Evolutionary conservation across 2,888 invertebrate genomes (phyloP).

Genomic region (Andrena minutula): DNA sequence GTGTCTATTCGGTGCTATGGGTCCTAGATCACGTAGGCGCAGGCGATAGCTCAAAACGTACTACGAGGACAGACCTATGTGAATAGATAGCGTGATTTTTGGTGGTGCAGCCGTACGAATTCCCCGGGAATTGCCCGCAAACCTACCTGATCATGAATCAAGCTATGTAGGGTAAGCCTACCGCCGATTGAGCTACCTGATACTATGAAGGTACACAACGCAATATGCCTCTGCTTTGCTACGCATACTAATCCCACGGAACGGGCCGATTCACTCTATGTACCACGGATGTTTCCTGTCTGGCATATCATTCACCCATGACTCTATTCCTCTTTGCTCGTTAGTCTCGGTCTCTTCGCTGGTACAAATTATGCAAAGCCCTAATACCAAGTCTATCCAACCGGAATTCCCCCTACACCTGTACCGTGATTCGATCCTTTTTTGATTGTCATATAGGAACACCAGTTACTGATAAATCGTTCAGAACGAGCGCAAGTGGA

Average conservation of each 20-base stretch:
- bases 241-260: constrained; percentile 72
- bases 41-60: constrained; percentile 51
- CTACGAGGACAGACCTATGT: background rate
- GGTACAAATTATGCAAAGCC: background rate
- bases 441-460: no score
- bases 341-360: background rate
- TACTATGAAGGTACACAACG: constrained; percentile 65
- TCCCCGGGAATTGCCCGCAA: constrained; percentile 50
- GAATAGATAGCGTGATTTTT: constrained; percentile 50
- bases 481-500: no score
- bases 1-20: constrained; percentile 7
- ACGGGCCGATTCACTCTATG: constrained; percentile 65
- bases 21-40: constrained; percentile 45
- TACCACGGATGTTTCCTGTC: constrained; percentile 56
- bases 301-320: constrained; percentile 50
- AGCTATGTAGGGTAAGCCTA: constrained; percentile 72
- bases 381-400: constrained; percentile 10
- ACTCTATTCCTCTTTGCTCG: background rate
- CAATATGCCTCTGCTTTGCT: constrained; percentile 69
- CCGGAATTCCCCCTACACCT: background rate
- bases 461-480: no score
- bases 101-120: constrained; percentile 42
- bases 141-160: constrained; percentile 67
- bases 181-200: constrained; percentile 66
- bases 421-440: background rate